Evolutionary conservation across 2,888 invertebrate species (phyloP).

Genomic region (Pseudococcus longispinus): DNA sequence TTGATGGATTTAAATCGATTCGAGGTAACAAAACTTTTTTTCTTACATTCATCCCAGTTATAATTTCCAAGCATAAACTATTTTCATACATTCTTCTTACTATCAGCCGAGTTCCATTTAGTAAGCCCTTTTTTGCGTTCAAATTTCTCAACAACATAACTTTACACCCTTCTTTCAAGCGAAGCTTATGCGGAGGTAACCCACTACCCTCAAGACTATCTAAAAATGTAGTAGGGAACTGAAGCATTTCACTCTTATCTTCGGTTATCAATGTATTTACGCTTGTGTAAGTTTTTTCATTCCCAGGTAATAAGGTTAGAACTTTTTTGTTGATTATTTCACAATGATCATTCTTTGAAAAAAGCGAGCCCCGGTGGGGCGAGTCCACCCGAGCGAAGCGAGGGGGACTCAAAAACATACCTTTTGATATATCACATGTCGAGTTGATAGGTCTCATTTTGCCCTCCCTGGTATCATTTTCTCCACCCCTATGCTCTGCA

Average conservation of each 20-base stretch:
- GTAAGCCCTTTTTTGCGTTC: background rate
- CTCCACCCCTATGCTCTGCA: no score
- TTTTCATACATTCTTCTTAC: background rate
- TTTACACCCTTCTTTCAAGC: constrained; percentile 35
- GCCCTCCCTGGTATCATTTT: no score
- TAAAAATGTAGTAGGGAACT: background rate
- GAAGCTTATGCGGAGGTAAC: constrained; percentile 49
- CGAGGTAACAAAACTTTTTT: background rate
- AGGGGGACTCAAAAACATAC: no score
- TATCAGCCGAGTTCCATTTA: constrained; percentile 18
- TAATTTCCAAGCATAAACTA: background rate
- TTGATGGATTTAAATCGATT: background rate
- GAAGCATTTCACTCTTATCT: background rate
- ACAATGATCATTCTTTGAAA: background rate
- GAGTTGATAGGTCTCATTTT: no score
- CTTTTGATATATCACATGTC: no score
- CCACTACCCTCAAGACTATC: constrained; percentile 38
- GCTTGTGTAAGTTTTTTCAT: background rate
- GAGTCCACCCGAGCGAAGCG: no score
- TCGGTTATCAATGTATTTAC: background rate
- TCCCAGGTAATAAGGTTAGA: background rate
- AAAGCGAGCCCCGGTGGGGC: no score
- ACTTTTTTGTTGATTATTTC: background rate
- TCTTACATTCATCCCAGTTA: background rate
- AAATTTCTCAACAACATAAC: constrained; percentile 45